A percentile compares a stretch with the other conserved stretches of the same genome.
Evolutionary conservation across 1,140 invertebrate genomes (phyloP).

Genomic region (Meloidogyne exigua): DNA sequence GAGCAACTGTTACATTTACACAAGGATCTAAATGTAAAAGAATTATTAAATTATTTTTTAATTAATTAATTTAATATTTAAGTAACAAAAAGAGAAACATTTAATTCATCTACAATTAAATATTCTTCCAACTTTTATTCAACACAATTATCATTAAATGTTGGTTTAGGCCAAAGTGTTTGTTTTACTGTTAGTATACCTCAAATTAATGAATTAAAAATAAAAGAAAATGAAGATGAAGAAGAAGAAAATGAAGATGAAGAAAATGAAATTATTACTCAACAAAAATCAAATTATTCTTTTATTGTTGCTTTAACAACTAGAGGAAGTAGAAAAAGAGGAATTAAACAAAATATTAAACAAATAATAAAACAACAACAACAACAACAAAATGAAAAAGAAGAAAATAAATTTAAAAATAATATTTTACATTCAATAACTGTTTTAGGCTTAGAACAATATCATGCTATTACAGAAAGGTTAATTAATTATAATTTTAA

Average conservation of each 20-base stretch:
- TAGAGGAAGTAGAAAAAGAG: not conserved
- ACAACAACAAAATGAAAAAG: not conserved
- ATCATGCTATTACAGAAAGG: constrained; percentile 46
- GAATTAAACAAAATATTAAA: not conserved
- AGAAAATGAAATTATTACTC: constrained; percentile 21
- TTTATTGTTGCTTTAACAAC: constrained; percentile 5
- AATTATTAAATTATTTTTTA: not conserved
- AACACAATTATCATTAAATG: constrained; percentile 28
- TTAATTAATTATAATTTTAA: not conserved
- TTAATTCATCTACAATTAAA: not conserved
- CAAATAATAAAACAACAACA: not conserved
- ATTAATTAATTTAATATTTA: constrained; percentile 6
- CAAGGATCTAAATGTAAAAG: constrained; percentile 33
- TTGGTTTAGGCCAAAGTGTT: constrained; percentile 44
- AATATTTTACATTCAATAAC: constrained; percentile 45
- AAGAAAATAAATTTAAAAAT: not conserved
- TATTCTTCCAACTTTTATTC: not conserved
- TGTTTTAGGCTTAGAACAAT: constrained; percentile 41
- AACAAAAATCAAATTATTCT: constrained; percentile 12
- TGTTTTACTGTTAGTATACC: constrained; percentile 30
- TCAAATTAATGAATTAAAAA: not conserved
- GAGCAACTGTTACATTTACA: constrained; percentile 38
- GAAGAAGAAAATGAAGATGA: not conserved
- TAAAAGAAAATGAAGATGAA: not conserved
- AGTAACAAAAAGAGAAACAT: constrained; percentile 27